These are phyloP conservation scores for Salminus brasiliensis DNA, from an alignment of 2,113 vertebrate species.

Conservation along the genomic window DNA sequence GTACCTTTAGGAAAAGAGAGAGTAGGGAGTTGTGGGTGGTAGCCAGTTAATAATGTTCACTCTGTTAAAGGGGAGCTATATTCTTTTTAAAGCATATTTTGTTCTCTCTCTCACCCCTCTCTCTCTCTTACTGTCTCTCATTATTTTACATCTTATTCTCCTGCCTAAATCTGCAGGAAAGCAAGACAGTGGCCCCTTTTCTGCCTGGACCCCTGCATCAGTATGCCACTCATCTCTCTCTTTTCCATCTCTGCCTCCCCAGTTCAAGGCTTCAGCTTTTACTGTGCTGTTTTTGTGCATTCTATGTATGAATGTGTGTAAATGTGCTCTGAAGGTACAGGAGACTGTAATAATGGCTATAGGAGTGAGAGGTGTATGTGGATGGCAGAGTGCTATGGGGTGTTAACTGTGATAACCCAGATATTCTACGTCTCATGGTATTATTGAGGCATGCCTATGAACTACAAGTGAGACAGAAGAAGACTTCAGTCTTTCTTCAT, in stretches of 20 bases:
- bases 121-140: slow-evolving; percentile 3
- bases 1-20: slow-evolving; percentile 59
- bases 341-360: neutral
- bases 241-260: neutral
- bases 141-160: neutral
- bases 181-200: neutral
- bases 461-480: neutral
- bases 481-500: slow-evolving; percentile 19
- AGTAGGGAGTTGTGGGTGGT: slow-evolving; percentile 35
- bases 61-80: slow-evolving; percentile 21
- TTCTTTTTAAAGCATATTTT: slow-evolving; percentile 21
- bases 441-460: neutral
- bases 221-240: neutral
- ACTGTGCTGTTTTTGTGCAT: slow-evolving; percentile 12
- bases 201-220: neutral
- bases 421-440: neutral
- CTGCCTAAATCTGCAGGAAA: neutral
- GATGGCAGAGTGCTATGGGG: neutral
- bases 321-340: neutral
- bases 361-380: neutral
- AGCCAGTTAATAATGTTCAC: slow-evolving; percentile 58
- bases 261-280: neutral
- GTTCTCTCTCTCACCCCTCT: neutral
- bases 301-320: too few relatives aligned
- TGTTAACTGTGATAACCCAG: neutral